A percentile compares a stretch with the other conserved stretches of the same genome.
phyloP scores from a whole-genome alignment of 2,888 invertebrate genomes.

The Caenorhabditis sp. region DNA sequence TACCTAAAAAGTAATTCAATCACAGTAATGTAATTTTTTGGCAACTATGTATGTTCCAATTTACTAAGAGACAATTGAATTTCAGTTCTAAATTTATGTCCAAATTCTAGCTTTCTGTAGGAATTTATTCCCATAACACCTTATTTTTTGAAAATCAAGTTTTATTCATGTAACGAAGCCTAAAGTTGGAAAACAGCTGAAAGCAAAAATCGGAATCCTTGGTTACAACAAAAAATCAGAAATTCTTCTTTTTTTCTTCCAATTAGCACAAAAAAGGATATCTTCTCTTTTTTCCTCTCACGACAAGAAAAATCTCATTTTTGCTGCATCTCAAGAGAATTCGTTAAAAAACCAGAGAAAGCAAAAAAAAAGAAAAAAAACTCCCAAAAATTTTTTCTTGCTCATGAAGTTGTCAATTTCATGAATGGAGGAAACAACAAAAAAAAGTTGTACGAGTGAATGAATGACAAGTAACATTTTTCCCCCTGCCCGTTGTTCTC shows the following conservation, averaged over 20 bases:
- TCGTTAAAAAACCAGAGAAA: background rate
- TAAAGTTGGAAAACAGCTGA: background rate
- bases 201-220: background rate
- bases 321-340: background rate
- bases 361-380: background rate
- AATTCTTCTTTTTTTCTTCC: background rate
- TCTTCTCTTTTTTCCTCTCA: background rate
- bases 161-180: too few species aligned
- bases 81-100: too few species aligned
- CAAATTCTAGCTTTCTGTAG: too few species aligned
- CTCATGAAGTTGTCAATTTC: background rate
- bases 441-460: background rate
- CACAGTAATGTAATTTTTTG: too few species aligned
- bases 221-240: background rate
- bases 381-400: background rate
- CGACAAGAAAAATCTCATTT: background rate
- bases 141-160: too few species aligned
- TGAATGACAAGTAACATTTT: slow-evolving; percentile 1
- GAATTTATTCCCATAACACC: too few species aligned
- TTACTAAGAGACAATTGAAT: too few species aligned
- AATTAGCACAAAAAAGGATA: slow-evolving; percentile 1
- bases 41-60: too few species aligned
- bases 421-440: background rate
- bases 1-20: too few species aligned
- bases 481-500: background rate